phyloP scores from a whole-genome alignment of 2,888 invertebrate species.

The Lasioglossum marginatum region DNA sequence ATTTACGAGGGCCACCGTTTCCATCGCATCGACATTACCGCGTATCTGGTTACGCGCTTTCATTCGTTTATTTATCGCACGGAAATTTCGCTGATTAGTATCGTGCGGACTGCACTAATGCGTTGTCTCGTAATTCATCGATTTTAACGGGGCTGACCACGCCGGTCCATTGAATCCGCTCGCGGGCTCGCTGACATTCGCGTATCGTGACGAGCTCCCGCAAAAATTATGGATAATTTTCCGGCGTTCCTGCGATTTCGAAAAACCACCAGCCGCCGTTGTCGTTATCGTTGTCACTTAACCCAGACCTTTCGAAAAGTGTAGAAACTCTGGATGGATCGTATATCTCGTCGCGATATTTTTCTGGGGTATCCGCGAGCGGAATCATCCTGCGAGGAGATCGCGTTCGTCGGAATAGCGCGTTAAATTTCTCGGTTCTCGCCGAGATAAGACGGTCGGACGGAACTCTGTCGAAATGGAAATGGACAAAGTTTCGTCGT shows the following conservation, averaged over 20 bases:
- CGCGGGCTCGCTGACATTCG: constrained; percentile 71
- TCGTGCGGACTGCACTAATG: constrained; percentile 84
- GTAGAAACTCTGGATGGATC: neutral
- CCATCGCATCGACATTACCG: constrained; percentile 77
- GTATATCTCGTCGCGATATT: neutral
- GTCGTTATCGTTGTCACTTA: neutral
- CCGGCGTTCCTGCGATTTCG: constrained; percentile 13
- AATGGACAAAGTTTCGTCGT: constrained; percentile 80
- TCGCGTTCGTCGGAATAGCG: constrained; percentile 68
- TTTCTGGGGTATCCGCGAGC: neutral
- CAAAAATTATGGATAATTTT: constrained; percentile 60
- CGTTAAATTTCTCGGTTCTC: constrained; percentile 62
- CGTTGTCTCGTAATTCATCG: constrained; percentile 84
- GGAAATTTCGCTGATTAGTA: constrained; percentile 85
- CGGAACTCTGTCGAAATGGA: constrained; percentile 76
- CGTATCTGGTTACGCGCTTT: constrained; percentile 78
- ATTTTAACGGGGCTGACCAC: constrained; percentile 80
- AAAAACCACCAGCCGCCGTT: neutral
- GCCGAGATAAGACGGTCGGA: constrained; percentile 62
- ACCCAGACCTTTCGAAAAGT: neutral
- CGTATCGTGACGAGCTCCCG: constrained; percentile 63
- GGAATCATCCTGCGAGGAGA: constrained; percentile 58
- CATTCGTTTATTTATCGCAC: constrained; percentile 84
- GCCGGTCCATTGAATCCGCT: constrained; percentile 79
- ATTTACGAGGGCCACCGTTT: constrained; percentile 75